These are phyloP conservation scores for Trachelipus rathkii DNA, from an alignment of 1,140 invertebrate species.

Conservation along the genomic window DNA sequence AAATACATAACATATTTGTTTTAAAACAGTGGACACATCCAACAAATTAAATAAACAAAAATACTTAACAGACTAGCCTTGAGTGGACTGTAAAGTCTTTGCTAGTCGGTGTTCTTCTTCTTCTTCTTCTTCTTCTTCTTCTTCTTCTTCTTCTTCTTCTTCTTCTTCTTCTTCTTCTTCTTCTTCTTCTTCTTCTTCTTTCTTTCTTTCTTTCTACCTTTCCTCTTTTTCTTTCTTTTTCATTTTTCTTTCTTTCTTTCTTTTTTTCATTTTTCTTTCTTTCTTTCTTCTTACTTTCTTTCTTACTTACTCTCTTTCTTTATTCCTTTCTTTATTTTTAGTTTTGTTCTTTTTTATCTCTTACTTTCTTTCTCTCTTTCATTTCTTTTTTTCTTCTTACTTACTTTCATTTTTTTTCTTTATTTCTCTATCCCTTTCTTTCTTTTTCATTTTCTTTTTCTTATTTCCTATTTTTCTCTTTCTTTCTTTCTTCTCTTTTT, in stretches of 20 bases:
- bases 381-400: not conserved
- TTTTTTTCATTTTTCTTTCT: not conserved
- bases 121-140: not conserved
- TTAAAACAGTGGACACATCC: too few species aligned
- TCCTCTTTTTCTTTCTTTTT: not conserved
- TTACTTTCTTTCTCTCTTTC: not conserved
- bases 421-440: not conserved
- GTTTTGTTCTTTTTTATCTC: not conserved
- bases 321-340: not conserved
- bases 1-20: too few species aligned
- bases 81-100: too few species aligned
- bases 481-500: not conserved
- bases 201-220: not conserved
- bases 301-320: not conserved
- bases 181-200: not conserved
- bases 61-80: too few species aligned
- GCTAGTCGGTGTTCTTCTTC: too few species aligned
- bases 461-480: not conserved
- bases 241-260: not conserved
- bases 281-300: not conserved
- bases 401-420: too few species aligned
- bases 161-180: not conserved
- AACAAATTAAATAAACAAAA: too few species aligned
- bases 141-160: slow-evolving; percentile 1
- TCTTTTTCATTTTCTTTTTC: not conserved